phyloP scores from a whole-genome alignment of 2,888 invertebrate genomes.

The Trichopoda pennipes region DNA sequence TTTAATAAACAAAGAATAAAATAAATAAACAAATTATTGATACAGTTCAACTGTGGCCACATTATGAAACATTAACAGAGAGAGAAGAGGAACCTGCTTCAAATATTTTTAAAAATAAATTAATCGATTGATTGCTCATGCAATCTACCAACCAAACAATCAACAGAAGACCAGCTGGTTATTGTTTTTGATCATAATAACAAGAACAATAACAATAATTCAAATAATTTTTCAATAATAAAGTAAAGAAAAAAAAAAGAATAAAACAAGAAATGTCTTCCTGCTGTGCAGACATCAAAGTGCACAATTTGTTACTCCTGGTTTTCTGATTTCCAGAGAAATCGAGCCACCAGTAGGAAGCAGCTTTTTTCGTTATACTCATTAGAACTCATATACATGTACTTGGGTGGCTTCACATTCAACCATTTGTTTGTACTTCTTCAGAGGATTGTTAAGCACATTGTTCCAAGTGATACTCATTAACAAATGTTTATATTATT shows the following conservation, averaged over 20 bases:
- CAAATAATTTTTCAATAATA: constrained; percentile 46
- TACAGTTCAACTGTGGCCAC: constrained; percentile 58
- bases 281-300: constrained; percentile 68
- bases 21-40: constrained; percentile 12
- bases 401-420: constrained; percentile 35
- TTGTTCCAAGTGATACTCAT: constrained; percentile 19
- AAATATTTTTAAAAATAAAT: constrained; percentile 15
- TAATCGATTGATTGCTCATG: neutral
- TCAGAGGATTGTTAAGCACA: constrained; percentile 30
- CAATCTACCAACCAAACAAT: neutral
- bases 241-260: constrained; percentile 25
- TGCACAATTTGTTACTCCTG: constrained; percentile 44
- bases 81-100: neutral
- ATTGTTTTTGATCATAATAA: constrained; percentile 59
- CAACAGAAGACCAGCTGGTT: constrained; percentile 57
- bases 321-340: constrained; percentile 21
- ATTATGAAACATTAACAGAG: constrained; percentile 28
- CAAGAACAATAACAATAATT: constrained; percentile 50
- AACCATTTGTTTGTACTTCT: constrained; percentile 45
- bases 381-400: neutral
- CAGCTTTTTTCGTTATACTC: neutral
- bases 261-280: constrained; percentile 57
- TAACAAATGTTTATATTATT: constrained; percentile 60
- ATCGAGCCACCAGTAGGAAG: too few relatives aligned
- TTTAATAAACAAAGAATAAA: constrained; percentile 36